A percentile compares a stretch with the other conserved stretches of the same genome.
Conservation (phyloP, 2,888 invertebrate genomes). For the Lordiphosa fenestrarum region DNA sequence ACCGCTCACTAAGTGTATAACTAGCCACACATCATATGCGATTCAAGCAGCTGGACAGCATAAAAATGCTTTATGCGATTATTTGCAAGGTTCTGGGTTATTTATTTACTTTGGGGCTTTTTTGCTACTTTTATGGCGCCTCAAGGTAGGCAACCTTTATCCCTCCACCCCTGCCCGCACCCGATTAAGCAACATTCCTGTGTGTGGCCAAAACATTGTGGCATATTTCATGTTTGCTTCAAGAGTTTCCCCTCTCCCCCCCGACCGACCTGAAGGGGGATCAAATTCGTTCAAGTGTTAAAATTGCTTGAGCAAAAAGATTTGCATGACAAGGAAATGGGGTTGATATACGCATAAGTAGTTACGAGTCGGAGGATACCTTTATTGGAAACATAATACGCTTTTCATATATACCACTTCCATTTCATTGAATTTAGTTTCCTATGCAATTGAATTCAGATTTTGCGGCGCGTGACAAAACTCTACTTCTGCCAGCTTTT, state of each 20-base stretch:
- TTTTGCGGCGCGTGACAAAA: constrained; percentile 61
- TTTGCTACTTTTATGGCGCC: constrained; percentile 51
- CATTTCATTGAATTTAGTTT: constrained; percentile 34
- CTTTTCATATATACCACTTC: constrained; percentile 39
- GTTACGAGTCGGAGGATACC: constrained; percentile 35
- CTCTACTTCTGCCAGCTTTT: constrained; percentile 60
- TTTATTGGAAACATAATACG: constrained; percentile 69
- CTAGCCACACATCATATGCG: constrained; percentile 58
- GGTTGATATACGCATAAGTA: not conserved
- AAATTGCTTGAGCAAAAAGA: constrained; percentile 62
- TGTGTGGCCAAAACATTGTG: constrained; percentile 63
- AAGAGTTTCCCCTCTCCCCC: constrained; percentile 26
- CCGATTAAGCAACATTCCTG: constrained; percentile 57
- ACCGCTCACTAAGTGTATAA: constrained; percentile 7
- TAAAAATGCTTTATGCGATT: constrained; percentile 74
- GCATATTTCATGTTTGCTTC: constrained; percentile 72
- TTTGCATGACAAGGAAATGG: constrained; percentile 56
- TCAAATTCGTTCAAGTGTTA: constrained; percentile 66
- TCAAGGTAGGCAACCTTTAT: constrained; percentile 50
- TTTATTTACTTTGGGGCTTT: constrained; percentile 62
- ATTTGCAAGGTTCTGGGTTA: constrained; percentile 66
- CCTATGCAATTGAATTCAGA: constrained; percentile 29
- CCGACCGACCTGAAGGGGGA: too few relatives aligned
- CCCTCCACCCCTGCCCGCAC: not conserved
- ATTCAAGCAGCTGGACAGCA: constrained; percentile 62